These are phyloP conservation scores for Epinephelus malabaricus DNA, from an alignment of 2,797 vertebrate genomes.

Conservation along the genomic window DNA sequence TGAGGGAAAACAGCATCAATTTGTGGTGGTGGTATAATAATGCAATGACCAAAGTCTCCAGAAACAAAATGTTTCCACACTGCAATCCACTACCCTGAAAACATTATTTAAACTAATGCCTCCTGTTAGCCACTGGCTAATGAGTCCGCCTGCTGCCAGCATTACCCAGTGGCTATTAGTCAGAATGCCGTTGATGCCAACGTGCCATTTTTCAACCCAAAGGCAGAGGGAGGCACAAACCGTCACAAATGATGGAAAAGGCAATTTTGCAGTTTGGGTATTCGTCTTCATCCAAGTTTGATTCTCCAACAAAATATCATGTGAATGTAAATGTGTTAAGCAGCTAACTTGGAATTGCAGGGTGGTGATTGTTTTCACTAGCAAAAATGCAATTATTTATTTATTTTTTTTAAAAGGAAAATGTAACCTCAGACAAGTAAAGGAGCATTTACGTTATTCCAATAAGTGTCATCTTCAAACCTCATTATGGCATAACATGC, in stretches of 20 bases:
- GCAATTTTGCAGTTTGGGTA: neutral
- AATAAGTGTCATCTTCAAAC: too few relatives aligned
- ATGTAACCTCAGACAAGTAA: too few relatives aligned
- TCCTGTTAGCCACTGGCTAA: conserved; percentile 36
- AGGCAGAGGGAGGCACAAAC: neutral
- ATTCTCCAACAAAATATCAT: neutral
- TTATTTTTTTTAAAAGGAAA: too few relatives aligned
- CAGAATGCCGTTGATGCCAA: conserved; percentile 17
- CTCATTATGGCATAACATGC: too few relatives aligned
- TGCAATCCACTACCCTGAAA: too few relatives aligned
- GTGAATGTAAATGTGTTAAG: neutral
- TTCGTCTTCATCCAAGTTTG: neutral
- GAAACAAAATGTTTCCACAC: neutral
- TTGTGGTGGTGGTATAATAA: too few relatives aligned
- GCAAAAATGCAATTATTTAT: too few relatives aligned
- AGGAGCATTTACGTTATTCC: too few relatives aligned
- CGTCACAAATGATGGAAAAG: neutral
- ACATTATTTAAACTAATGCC: conserved; percentile 45
- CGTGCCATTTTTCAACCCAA: conserved; percentile 1
- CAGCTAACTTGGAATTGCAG: neutral
- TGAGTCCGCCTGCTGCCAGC: conserved; percentile 18
- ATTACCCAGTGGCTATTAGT: conserved; percentile 16
- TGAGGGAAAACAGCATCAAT: too few relatives aligned
- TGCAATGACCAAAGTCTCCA: neutral
- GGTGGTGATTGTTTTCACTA: neutral